Base-by-base conservation (phyloP, 2,888 invertebrate species). In the Linyphia triangularis region DNA sequence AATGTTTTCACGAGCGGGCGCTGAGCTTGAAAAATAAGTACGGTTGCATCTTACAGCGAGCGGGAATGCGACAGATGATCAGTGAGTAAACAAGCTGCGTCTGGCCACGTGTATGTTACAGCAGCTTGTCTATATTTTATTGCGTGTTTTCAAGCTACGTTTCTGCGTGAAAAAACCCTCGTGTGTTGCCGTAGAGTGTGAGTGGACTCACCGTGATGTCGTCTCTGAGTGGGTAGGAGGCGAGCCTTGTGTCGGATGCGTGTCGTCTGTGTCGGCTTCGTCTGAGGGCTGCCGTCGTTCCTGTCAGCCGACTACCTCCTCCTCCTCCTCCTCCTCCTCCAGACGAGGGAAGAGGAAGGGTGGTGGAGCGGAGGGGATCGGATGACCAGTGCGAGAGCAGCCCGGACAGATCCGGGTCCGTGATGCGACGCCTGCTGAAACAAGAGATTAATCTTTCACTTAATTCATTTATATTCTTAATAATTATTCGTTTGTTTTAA, bases 211-310 rank as follows among this genome's bases (percentile, higher is more conserved):
- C 88, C 82, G 77, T 19, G 63, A 43, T 24, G 16, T 65, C 70
- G 43, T 65, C 65, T n/a, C 59, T 63, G 10, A 92, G 92, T 67
- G 94, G 93, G 91, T 93, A 93, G 89, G 93, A 93, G 83, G 94
- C 93, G 82, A 94, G 93, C 92, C 94, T 93, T 30, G 94, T 94
- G 92, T 94, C 94, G 30, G 94, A 94, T 78, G 94, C 93, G 91
- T 94, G 94, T 43, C 94, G 92, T 88, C 93, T 93, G 91, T 94
- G 94, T 79, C 93, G 88, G 33, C 91, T 91, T 26, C 92, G 91
- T 28, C 92, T 89, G 13, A 92, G 92, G 26, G 92, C 92, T 30
- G 92, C 91, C 67, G 92, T 81, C 13, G 33, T 33, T 7, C n/a
- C 51, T 10, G 83, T 82, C 13, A 78, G 65, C 22, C 83, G 78